phyloP scores from a whole-genome alignment of 2,797 vertebrate species.

The Podarcis siculus region DNA sequence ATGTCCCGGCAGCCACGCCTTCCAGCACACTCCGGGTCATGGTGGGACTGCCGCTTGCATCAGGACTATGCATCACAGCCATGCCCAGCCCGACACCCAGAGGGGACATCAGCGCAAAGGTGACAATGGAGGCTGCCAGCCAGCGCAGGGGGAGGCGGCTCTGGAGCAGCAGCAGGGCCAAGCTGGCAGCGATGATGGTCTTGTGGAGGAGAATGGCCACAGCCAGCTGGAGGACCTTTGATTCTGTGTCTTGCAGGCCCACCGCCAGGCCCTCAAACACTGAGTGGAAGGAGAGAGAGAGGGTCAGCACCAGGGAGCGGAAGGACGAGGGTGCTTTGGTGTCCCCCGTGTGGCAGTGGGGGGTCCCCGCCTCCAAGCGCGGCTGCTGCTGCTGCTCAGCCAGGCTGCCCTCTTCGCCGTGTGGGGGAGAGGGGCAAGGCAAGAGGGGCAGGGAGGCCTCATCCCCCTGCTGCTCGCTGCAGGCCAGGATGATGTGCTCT shows the following conservation, averaged over 20 bases:
- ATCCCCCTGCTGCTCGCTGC: slow-evolving; percentile 2
- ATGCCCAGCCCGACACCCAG: slow-evolving; percentile 85
- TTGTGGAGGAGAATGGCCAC: slow-evolving; percentile 87
- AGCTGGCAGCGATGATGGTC: slow-evolving; percentile 86
- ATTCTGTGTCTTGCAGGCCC: slow-evolving; percentile 82
- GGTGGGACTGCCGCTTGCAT: slow-evolving; percentile 49
- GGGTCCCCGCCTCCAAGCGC: not conserved
- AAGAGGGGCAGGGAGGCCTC: slow-evolving; percentile 33
- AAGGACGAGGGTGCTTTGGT: slow-evolving; percentile 5
- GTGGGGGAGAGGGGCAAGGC: not conserved
- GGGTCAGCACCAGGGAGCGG: slow-evolving; percentile 68
- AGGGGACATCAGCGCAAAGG: slow-evolving; percentile 85
- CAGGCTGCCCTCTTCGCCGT: not conserved
- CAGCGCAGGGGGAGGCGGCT: slow-evolving; percentile 76
- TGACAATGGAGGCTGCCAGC: slow-evolving; percentile 76
- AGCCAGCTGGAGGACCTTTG: slow-evolving; percentile 86
- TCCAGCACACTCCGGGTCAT: slow-evolving; percentile 82
- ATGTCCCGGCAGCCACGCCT: slow-evolving; percentile 85
- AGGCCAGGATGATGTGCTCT: slow-evolving; percentile 47
- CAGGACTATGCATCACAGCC: slow-evolving; percentile 76
- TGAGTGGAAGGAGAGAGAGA: slow-evolving; percentile 86
- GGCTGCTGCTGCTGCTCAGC: not conserved
- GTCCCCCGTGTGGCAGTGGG: not conserved
- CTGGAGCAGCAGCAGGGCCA: slow-evolving; percentile 79
- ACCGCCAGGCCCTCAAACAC: slow-evolving; percentile 88